Base-by-base conservation (phyloP, 2,888 invertebrate species). In the Tachina fera region DNA sequence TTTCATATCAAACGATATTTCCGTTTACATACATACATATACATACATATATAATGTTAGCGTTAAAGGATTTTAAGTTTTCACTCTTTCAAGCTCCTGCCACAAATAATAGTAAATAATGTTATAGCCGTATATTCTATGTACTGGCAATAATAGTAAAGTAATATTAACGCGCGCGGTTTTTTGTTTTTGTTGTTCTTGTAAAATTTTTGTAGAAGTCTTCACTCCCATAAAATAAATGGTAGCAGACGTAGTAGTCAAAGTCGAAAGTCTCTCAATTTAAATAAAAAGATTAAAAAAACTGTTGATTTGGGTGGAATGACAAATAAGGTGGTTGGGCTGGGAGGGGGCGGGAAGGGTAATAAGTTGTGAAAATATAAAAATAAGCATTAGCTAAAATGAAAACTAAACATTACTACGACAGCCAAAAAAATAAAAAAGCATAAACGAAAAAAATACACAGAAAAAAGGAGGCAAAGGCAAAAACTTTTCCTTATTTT, bases 311-410 rank as follows among this genome's bases (percentile, higher is more conserved):
- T 79, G 61, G 75, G 19, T 68, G 67, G 51, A 41, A 60, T 65
- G 31, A 45, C 22, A 45, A 45, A 43, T 43, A 49, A 53, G 22
- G 41, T 19, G 61, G 71, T 49, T 76, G 13, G 31, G 51, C 51
- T 5, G 39, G 1, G 1, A 22, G 63, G 19, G 14, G 14, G 49
- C 49, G 47, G 77, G 81, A 81, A 81, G 83, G 83, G 83, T 83
- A 84, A 81, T 72, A 86, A 84, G 83, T 86, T 81, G 74, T 84
- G 77, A 83, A 80, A 67, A 76, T 83, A 78, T 83, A 72, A 74
- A 83, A 77, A 83, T 71, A 86, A 71, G 78, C 86, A 86, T 86
- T 86, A 83, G 86, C 75, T 83, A 80, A 83, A 86, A 86, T 80
- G 76, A 76, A 86, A 86, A 86, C 86, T 86, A 86, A 86, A 83